Evolutionary conservation across 2,113 vertebrate genomes (phyloP).

Genomic region (Sialia sialis): DNA sequence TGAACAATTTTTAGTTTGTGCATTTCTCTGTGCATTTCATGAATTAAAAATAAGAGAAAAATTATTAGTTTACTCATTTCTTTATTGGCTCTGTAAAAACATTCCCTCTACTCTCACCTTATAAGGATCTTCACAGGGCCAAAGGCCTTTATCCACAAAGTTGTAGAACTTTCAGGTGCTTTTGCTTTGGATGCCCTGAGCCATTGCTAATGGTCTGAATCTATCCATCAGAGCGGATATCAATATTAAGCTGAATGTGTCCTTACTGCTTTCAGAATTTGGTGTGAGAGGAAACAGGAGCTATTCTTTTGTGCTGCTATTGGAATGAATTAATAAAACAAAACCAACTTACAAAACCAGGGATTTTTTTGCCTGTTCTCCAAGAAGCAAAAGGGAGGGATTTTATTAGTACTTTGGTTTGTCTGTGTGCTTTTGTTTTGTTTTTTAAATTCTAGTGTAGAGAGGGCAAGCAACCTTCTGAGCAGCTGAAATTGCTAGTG

Average conservation of each 20-base stretch:
- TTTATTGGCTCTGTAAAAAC: background rate
- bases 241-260: background rate
- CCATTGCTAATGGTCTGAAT: background rate
- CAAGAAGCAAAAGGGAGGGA: background rate
- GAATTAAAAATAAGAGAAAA: background rate
- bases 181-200: background rate
- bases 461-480: background rate
- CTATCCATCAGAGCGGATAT: background rate
- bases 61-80: background rate
- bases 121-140: background rate
- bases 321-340: background rate
- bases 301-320: background rate
- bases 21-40: background rate
- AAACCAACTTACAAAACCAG: background rate
- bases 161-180: background rate
- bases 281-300: background rate
- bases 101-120: accelerated
- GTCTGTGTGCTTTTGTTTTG: background rate
- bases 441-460: background rate
- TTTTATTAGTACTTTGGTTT: background rate
- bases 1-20: background rate
- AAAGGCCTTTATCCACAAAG: background rate
- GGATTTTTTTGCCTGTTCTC: background rate
- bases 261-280: background rate
- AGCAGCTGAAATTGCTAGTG: background rate